Evolutionary conservation across 2,113 vertebrate genomes (phyloP).

Genomic region (Dipodomys spectabilis): DNA sequence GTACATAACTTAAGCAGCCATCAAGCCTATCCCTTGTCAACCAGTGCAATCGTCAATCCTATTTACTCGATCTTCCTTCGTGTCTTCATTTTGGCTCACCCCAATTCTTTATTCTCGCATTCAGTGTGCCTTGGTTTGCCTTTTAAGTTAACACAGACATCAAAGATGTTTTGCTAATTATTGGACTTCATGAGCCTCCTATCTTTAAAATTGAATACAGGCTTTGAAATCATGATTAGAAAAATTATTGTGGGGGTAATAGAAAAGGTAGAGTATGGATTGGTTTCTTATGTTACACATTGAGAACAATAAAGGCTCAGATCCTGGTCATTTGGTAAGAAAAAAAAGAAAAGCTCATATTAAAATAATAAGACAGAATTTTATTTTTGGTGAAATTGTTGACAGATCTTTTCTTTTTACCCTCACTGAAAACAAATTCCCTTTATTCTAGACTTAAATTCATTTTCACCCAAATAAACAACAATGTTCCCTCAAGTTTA

Average conservation of each 20-base stretch:
- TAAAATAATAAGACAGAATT: neutral
- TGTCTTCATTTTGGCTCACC: neutral
- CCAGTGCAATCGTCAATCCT: neutral
- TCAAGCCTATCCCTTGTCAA: neutral
- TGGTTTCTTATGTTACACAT: constrained; percentile 7
- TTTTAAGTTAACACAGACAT: neutral
- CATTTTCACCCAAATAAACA: constrained; percentile 39
- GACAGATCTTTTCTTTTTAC: constrained; percentile 42
- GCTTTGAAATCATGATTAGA: constrained; percentile 32
- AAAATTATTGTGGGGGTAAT: neutral
- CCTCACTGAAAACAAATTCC: neutral
- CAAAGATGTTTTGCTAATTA: neutral
- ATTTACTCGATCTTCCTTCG: neutral
- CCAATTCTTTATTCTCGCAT: neutral
- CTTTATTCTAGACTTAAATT: constrained; percentile 42
- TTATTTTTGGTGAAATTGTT: constrained; percentile 13
- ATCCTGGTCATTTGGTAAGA: neutral
- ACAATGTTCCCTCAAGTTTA: neutral
- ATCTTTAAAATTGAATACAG: constrained; percentile 24
- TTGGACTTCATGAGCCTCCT: neutral
- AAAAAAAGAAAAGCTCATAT: constrained; percentile 14
- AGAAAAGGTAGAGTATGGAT: neutral
- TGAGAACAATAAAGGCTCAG: constrained; percentile 19
- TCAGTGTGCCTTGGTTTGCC: neutral
- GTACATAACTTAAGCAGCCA: neutral